Conservation (phyloP, 2,797 vertebrate species). For the Salarias fasciatus region DNA sequence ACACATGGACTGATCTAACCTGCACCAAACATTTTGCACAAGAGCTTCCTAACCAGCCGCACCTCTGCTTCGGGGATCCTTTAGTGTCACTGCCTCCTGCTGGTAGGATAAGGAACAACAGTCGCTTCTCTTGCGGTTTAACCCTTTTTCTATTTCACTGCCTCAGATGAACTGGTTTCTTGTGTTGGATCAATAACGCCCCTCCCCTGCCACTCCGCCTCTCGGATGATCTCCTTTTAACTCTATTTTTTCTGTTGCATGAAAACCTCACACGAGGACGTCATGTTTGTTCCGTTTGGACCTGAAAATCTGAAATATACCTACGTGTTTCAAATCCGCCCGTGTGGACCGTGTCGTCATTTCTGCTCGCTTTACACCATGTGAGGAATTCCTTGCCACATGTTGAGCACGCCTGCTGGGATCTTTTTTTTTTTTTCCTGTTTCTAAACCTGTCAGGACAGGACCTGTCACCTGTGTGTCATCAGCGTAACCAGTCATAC, state of each 20-base stretch:
- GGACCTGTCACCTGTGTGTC: too few relatives aligned
- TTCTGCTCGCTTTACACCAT: conserved; percentile 23
- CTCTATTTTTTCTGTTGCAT: conserved; percentile 85
- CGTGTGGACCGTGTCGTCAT: conserved; percentile 56
- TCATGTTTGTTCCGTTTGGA: conserved; percentile 78
- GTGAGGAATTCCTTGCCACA: neutral
- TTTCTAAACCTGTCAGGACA: too few relatives aligned
- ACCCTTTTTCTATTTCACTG: conserved; percentile 68
- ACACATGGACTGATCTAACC: conserved; percentile 11
- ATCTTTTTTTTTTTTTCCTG: too few relatives aligned
- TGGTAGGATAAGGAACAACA: conserved; percentile 73
- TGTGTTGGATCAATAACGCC: conserved; percentile 67
- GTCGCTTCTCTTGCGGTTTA: conserved; percentile 27
- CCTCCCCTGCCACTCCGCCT: conserved; percentile 37
- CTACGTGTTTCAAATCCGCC: conserved; percentile 76
- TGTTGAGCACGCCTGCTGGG: too few relatives aligned
- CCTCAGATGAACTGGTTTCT: conserved; percentile 69
- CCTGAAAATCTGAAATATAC: conserved; percentile 75
- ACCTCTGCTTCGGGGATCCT: conserved; percentile 59
- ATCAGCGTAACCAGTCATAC: conserved; percentile 56
- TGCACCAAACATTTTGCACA: conserved; percentile 48
- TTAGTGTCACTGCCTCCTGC: conserved; percentile 73
- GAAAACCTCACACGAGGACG: conserved; percentile 80
- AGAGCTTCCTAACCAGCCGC: too few relatives aligned
- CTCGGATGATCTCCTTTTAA: conserved; percentile 20